Evolutionary conservation across 53 echinoderm and acorn worm genomes (phyloP), one percentile per base, ranked within the genome.

Genomic region (Glandiceps talaboti): DNA sequence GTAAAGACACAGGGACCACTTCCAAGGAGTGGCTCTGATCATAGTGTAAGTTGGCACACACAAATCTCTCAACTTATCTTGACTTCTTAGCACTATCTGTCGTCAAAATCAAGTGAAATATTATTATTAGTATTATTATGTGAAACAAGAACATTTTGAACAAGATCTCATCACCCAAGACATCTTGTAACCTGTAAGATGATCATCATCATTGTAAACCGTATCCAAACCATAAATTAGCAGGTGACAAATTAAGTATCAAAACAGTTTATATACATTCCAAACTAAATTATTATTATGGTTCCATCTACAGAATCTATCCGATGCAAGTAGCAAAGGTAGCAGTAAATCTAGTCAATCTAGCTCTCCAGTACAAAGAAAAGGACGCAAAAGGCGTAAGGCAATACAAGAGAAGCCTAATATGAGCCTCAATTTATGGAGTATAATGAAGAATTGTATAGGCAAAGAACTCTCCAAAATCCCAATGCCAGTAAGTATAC

Each of bases 381-480:
- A 33, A 78, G 90, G 82, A 29, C 82, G 81, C 77, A 77, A 82
- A 75, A 84, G 97, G 33, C 88, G 96, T 45, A 88, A 90, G 76
- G 92, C 86, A 27, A 93, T 96, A 33, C 86, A 90, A 76, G 87
- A 87, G 31, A 90, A 91, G 64, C 97, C 97, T 28, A 96, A 88
- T 84, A 88, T 88, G 76, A 89, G 90, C 33, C 97, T 96, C 30
- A 92, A 93, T 73, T 87, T 96, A 30, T 96, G 97, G 97, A 96
- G 92, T 78, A 96, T 96, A 74, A 96, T 96, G 75, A 96, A 96
- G 82, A 96, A 96, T 81, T 96, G 92, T 76, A 92, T 93, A 73
- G 97, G 97, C 82, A 96, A 96, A 76, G 97, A 96, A 85, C 85
- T 93, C 27, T 96, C 97, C n/a, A 92, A 92, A 82, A 96, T 96